Percentiles rank a stretch among this genome's conserved stretches.
Conservation (phyloP, 2,797 vertebrate species). For the Esox lucius region DNA sequence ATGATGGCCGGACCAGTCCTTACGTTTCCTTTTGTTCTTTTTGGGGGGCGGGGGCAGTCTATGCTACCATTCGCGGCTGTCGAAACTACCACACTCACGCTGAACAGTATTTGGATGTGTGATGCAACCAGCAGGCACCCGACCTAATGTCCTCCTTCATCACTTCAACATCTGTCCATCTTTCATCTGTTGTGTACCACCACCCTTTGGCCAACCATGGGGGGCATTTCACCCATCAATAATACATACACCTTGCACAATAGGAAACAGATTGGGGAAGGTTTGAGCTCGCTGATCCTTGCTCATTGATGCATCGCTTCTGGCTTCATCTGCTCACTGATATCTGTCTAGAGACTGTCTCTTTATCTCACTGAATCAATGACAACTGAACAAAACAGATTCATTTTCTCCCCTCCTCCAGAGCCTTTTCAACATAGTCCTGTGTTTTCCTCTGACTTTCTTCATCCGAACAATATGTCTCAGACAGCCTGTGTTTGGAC, state of each 20-base stretch:
- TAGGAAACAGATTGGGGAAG: conserved; percentile 34
- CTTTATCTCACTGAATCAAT: conserved; percentile 39
- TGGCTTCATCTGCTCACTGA: conserved; percentile 23
- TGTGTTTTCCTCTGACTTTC: conserved; percentile 11
- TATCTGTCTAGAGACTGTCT: conserved; percentile 29
- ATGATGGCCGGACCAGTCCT: conserved; percentile 93
- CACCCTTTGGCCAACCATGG: conserved; percentile 31
- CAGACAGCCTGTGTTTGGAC: background rate
- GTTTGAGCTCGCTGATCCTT: conserved; percentile 34
- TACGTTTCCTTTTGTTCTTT: conserved; percentile 68
- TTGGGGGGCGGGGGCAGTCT: conserved; percentile 22
- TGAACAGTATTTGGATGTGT: conserved; percentile 60
- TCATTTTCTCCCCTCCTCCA: conserved; percentile 9
- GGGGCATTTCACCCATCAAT: conserved; percentile 41
- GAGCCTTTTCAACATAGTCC: conserved; percentile 29
- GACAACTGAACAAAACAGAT: conserved; percentile 7
- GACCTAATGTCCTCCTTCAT: conserved; percentile 27
- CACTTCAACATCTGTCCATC: conserved; percentile 34
- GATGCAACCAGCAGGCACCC: conserved; percentile 41
- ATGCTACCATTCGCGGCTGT: conserved; percentile 57
- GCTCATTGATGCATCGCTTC: conserved; percentile 17
- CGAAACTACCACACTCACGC: conserved; percentile 27
- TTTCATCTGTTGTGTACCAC: conserved; percentile 23
- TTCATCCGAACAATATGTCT: conserved; percentile 38
- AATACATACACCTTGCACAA: conserved; percentile 41